A percentile compares a stretch with the other conserved stretches of the same genome.
These are phyloP conservation scores for Lutjanus campechanus DNA, from an alignment of 2,797 vertebrate genomes.

Conservation along the genomic window DNA sequence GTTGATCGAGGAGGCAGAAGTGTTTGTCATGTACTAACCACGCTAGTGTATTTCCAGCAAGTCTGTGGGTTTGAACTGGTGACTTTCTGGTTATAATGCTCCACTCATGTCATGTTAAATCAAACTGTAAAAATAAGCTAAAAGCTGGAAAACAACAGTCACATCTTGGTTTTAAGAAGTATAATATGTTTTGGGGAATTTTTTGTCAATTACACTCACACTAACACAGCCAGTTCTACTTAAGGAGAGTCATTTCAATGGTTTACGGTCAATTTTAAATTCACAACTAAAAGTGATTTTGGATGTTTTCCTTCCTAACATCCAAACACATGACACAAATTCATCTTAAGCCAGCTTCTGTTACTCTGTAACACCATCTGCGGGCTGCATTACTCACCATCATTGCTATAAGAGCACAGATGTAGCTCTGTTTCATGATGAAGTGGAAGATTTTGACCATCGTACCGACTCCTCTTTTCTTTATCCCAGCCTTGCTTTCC, in stretches of 20 bases:
- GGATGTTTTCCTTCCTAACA: conserved; percentile 3
- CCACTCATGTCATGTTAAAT: neutral
- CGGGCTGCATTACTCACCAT: conserved; percentile 89
- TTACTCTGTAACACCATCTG: neutral
- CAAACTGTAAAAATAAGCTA: neutral
- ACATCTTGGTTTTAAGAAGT: neutral
- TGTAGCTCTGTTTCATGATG: conserved; percentile 99
- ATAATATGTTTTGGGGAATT: neutral
- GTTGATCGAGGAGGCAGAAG: neutral
- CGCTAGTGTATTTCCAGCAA: neutral
- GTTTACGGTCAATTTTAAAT: conserved; percentile 11
- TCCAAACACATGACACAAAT: neutral
- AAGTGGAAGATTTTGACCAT: conserved; percentile 94
- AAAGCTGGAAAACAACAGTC: conserved; percentile 12
- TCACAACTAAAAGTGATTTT: neutral
- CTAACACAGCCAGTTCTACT: neutral
- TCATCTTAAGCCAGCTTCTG: conserved; percentile 5
- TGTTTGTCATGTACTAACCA: neutral
- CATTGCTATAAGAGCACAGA: conserved; percentile 98
- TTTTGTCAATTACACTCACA: neutral
- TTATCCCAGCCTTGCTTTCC: conserved; percentile 84
- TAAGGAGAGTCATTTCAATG: neutral
- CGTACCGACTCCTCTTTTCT: conserved; percentile 82
- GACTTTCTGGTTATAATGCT: neutral
- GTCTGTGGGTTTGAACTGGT: conserved; percentile 8